These are phyloP conservation scores for Tangara arthus DNA, from an alignment of 2,797 vertebrate genomes.

Conservation along the genomic window DNA sequence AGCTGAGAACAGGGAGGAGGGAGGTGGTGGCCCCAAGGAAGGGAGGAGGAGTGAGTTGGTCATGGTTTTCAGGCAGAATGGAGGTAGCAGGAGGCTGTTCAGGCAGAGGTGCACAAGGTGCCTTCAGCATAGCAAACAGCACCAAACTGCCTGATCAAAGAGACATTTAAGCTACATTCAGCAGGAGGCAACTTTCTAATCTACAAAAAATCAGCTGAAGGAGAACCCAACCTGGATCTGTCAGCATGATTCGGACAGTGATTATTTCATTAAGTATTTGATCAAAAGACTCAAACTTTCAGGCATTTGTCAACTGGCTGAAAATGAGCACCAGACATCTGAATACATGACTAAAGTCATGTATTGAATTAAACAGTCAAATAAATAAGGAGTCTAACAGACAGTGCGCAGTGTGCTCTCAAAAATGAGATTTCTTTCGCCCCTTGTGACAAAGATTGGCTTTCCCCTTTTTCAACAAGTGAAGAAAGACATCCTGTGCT, in stretches of 20 bases:
- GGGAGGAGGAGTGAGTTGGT: background rate
- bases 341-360: constrained; percentile 24
- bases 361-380: constrained; percentile 32
- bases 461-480: background rate
- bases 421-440: constrained; percentile 19
- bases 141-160: constrained; percentile 41
- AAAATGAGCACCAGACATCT: constrained; percentile 41
- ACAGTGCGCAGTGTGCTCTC: background rate
- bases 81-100: background rate
- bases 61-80: background rate
- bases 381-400: constrained; percentile 2
- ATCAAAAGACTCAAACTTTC: constrained; percentile 59
- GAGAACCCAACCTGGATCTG: constrained; percentile 12
- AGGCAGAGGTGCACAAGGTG: background rate
- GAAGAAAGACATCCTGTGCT: background rate
- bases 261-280: constrained; percentile 42
- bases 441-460: background rate
- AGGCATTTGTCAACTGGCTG: constrained; percentile 58
- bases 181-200: background rate
- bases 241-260: constrained; percentile 20
- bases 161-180: background rate
- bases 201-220: constrained; percentile 5
- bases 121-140: background rate
- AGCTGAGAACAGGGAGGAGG: background rate
- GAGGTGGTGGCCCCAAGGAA: background rate